Conservation (phyloP, 2,113 vertebrate genomes). For the Lathamus discolor region DNA sequence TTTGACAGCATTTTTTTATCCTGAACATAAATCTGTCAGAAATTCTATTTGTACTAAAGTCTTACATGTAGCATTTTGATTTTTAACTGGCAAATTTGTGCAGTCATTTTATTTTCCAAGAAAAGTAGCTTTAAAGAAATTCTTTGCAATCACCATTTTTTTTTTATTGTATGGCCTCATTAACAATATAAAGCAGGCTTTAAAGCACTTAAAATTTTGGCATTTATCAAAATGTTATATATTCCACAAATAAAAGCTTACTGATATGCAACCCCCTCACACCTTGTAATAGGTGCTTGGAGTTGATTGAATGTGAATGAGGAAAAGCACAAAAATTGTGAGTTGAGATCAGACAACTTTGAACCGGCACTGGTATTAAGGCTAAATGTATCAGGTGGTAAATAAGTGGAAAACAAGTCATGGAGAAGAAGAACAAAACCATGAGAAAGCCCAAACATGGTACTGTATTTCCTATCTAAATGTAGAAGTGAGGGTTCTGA, state of each 20-base stretch:
- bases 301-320: neutral
- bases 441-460: neutral
- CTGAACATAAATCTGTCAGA: slow-evolving; percentile 44
- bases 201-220: neutral
- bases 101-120: slow-evolving; percentile 43
- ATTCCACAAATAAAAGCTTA: neutral
- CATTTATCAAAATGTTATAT: neutral
- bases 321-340: neutral
- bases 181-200: slow-evolving; percentile 2
- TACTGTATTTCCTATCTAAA: neutral
- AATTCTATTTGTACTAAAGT: slow-evolving; percentile 51
- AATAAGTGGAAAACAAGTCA: neutral
- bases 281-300: neutral
- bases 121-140: neutral
- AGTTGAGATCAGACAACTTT: neutral
- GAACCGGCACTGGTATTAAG: neutral
- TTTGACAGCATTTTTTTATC: slow-evolving; percentile 62
- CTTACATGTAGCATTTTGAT: slow-evolving; percentile 33
- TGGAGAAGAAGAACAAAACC: neutral
- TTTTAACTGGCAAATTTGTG: slow-evolving; percentile 39
- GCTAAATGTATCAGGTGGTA: neutral
- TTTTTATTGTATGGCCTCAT: slow-evolving; percentile 13
- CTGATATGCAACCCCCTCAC: neutral
- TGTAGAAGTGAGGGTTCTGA: neutral
- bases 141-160: slow-evolving; percentile 42